Percentiles rank a stretch among this genome's conserved stretches.
These are phyloP conservation scores for Vannuccia rotundouncinata DNA, from an alignment of 2,888 invertebrate genomes.

Conservation along the genomic window DNA sequence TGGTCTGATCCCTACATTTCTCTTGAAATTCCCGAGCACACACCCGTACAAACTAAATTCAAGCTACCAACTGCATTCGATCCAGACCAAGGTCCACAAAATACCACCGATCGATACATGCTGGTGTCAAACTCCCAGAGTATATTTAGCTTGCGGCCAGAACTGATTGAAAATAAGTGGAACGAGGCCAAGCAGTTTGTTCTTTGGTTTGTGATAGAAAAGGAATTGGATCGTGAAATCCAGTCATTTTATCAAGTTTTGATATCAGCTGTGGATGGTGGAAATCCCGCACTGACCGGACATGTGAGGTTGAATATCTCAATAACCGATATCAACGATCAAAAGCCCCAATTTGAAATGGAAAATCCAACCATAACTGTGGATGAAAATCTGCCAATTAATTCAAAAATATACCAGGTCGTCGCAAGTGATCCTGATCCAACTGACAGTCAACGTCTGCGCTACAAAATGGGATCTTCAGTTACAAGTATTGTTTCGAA, in stretches of 20 bases:
- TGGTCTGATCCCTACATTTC: slow-evolving; percentile 23
- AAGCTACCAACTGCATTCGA: slow-evolving; percentile 34
- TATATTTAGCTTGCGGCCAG: slow-evolving; percentile 32
- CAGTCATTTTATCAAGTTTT: slow-evolving; percentile 21
- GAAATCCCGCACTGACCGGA: slow-evolving; percentile 37
- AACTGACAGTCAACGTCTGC: slow-evolving; percentile 28
- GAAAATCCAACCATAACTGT: neutral
- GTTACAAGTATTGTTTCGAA: slow-evolving; percentile 15
- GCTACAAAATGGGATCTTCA: slow-evolving; percentile 34
- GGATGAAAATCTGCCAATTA: slow-evolving; percentile 22
- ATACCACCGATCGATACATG: slow-evolving; percentile 29
- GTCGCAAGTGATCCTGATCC: slow-evolving; percentile 33
- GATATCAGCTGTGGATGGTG: slow-evolving; percentile 33
- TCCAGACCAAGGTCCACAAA: slow-evolving; percentile 34
- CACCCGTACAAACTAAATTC: slow-evolving; percentile 29
- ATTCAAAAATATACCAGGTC: slow-evolving; percentile 28
- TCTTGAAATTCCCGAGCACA: slow-evolving; percentile 38
- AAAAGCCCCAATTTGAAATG: slow-evolving; percentile 27
- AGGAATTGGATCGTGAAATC: slow-evolving; percentile 33
- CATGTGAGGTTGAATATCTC: slow-evolving; percentile 30
- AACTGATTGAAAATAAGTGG: slow-evolving; percentile 1
- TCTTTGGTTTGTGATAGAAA: slow-evolving; percentile 26
- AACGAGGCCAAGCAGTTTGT: neutral
- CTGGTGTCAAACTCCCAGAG: neutral
- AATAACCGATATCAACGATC: slow-evolving; percentile 38